Base-by-base conservation (phyloP, 2,113 vertebrate genomes). In the Electrona antarctica region DNA sequence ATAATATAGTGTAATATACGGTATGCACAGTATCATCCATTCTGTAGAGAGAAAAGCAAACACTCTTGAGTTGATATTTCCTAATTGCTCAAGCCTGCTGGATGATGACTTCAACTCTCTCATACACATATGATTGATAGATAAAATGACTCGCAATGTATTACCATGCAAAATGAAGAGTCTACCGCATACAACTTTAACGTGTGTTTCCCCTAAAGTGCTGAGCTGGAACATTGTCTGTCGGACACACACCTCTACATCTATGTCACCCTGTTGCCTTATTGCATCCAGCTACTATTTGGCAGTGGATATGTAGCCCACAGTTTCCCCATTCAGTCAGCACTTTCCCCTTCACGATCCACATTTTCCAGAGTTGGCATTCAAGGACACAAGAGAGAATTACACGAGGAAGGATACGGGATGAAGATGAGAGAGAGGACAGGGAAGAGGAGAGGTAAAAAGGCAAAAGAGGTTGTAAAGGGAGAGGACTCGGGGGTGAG, bases 291-390 rank as follows among this genome's bases (percentile, higher is more conserved):
- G 80, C 65, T 57, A 56, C 41, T 64, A 58, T 69, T 64, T 70
- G 74, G 73, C 68, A 52, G 14, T 13, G 48, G 1, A 64, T 71
- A 15, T 47, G 9, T 67, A 52, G 15, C 49, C 15, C 55, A 64
- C 45, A 58, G 63, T 47, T 76, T 77, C 60, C 21, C 48, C 66
- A 45, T 51, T 67, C 65, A 79, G 75, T 89, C 81, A 84, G 88
- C 88, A 80, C 67, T 81, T 82, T 73, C 60, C 28, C 58, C 57
- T 66, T 71, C 50, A 69, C 76, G 65, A 76, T 75, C 54, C 79
- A 77, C 60, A 67, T 78, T 80, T 76, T 33, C 58, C 63, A 62
- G 66, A 63, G 58, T 73, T 33, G 8, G 4, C 6, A 58, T 77
- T 77, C 74, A 89, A 83, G 72, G 78, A 71, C 67, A 21, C 47